A percentile compares a stretch with the other conserved stretches of the same genome.
phyloP scores from a whole-genome alignment of 2,797 vertebrate species.

The Anguilla marmorata region DNA sequence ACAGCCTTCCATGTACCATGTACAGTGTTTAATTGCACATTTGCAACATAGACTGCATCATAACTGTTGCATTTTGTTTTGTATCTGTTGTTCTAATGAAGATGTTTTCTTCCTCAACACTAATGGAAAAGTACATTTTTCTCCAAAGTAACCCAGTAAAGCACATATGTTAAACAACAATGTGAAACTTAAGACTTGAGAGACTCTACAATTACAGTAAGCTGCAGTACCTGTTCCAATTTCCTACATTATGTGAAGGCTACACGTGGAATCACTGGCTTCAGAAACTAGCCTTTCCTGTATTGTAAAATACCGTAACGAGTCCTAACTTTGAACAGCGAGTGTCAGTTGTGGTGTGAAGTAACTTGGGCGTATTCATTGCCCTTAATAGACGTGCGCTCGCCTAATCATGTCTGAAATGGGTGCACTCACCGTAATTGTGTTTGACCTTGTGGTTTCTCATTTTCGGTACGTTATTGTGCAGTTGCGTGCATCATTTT shows the following conservation, averaged over 20 bases:
- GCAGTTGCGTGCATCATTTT: constrained; percentile 32
- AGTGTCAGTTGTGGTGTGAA: constrained; percentile 62
- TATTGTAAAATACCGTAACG: constrained; percentile 61
- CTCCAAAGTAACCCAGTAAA: constrained; percentile 53
- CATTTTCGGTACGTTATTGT: constrained; percentile 37
- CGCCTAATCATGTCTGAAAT: constrained; percentile 33
- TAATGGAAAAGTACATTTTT: constrained; percentile 61
- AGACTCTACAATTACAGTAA: constrained; percentile 55
- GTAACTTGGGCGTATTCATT: constrained; percentile 47
- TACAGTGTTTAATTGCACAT: constrained; percentile 73
- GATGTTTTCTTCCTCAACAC: constrained; percentile 60
- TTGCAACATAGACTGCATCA: constrained; percentile 63
- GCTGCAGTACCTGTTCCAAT: constrained; percentile 51
- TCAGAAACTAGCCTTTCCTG: constrained; percentile 53
- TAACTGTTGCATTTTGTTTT: constrained; percentile 68
- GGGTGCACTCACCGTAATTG: constrained; percentile 27
- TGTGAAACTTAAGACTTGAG: constrained; percentile 52
- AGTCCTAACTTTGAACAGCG: constrained; percentile 37
- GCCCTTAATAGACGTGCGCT: constrained; percentile 38
- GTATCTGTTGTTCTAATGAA: constrained; percentile 58
- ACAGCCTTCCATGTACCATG: constrained; percentile 55
- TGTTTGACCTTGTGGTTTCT: constrained; percentile 37
- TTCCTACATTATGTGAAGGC: constrained; percentile 67
- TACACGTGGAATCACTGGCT: constrained; percentile 62
- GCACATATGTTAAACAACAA: constrained; percentile 50